Conservation (phyloP, 2,797 vertebrate genomes). For the Eurystomus glaucurus region DNA sequence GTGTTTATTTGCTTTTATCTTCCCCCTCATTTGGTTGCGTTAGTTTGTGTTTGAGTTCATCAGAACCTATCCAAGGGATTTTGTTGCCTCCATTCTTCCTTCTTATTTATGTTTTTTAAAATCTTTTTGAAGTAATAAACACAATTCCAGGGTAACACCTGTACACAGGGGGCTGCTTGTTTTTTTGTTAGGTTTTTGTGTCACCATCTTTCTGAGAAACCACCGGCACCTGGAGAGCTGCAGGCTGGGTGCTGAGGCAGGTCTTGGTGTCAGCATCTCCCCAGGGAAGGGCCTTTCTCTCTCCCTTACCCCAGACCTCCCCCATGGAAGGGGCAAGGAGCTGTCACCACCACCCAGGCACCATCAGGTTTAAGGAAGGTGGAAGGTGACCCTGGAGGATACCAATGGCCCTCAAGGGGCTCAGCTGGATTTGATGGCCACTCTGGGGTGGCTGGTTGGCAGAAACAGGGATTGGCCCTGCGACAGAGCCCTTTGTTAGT, state of each 20-base stretch:
- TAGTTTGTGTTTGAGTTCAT: conserved; percentile 34
- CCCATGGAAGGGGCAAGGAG: not conserved
- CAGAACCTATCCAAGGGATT: not conserved
- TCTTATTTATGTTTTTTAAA: not conserved
- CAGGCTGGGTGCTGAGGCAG: not conserved
- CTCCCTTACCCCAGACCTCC: not conserved
- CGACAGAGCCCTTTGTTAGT: not conserved
- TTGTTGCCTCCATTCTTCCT: not conserved
- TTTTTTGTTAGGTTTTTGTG: conserved; percentile 5
- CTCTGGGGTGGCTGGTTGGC: not conserved
- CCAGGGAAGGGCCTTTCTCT: not conserved
- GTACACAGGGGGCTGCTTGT: not conserved
- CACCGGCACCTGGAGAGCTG: not conserved
- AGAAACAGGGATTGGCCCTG: not conserved
- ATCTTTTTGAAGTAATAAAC: not conserved
- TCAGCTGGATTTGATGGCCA: not conserved
- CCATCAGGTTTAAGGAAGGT: not conserved
- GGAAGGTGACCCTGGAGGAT: not conserved
- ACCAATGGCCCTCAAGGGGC: not conserved
- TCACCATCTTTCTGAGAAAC: conserved; percentile 69
- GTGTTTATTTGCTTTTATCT: conserved; percentile 27
- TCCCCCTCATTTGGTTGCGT: conserved; percentile 23
- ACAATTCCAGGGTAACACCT: conserved; percentile 39
- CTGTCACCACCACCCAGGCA: not conserved
- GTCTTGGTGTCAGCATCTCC: not conserved